phyloP scores from a whole-genome alignment of 2,113 vertebrate genomes.

The Psettodes erumei region DNA sequence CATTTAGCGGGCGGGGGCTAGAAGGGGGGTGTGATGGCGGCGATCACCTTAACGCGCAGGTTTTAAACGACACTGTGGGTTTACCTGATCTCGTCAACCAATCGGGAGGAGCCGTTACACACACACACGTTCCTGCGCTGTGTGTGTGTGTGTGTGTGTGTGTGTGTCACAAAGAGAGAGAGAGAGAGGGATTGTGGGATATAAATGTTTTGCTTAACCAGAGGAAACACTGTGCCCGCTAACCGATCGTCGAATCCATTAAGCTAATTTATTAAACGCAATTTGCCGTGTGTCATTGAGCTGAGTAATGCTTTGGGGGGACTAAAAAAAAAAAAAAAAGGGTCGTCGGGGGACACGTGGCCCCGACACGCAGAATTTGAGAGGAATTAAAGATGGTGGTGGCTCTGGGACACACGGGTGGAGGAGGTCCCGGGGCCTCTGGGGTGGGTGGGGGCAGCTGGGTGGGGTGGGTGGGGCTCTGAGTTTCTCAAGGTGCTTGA shows the following conservation, averaged over 20 bases:
- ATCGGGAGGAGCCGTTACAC: not conserved
- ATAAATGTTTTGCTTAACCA: conserved; percentile 94
- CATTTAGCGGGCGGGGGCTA: too few relatives aligned
- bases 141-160: conserved; percentile 5
- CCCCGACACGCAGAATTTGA: conserved; percentile 80
- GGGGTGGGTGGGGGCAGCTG: too few relatives aligned
- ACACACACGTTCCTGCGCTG: not conserved
- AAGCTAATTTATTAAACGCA: conserved; percentile 96
- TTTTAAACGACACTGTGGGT: not conserved
- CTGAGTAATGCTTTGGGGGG: conserved; percentile 86
- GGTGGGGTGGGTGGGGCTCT: too few relatives aligned
- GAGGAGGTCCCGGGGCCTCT: too few relatives aligned
- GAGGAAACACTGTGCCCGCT: conserved; percentile 91
- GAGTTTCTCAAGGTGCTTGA: conserved; percentile 31
- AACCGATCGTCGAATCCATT: conserved; percentile 94
- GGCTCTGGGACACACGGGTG: too few relatives aligned
- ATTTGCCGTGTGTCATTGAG: conserved; percentile 93
- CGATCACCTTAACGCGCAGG: conserved; percentile 38
- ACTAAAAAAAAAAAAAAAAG: too few relatives aligned
- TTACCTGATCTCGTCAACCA: not conserved
- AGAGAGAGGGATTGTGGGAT: conserved; percentile 76
- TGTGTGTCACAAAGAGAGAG: conserved; percentile 24
- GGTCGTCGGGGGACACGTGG: conserved; percentile 70
- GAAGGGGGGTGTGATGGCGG: not conserved
- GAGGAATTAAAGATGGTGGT: conserved; percentile 78